A percentile compares a stretch with the other conserved stretches of the same genome.
These are phyloP conservation scores for Drosophila nigrodunni DNA, from an alignment of 1,140 invertebrate species.

Conservation along the genomic window DNA sequence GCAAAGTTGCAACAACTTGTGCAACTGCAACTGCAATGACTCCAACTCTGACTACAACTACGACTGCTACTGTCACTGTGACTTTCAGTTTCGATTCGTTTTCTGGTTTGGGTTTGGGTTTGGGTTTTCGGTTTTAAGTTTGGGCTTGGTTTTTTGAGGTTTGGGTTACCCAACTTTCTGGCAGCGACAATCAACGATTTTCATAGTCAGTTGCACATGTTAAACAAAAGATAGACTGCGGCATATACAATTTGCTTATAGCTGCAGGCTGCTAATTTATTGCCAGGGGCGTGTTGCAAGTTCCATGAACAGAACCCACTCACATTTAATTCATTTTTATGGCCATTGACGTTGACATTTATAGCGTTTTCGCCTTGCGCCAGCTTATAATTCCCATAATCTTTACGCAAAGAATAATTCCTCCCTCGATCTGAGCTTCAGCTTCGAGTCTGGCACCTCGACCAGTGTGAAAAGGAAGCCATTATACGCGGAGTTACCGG, in stretches of 20 bases:
- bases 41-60: slow-evolving; percentile 45
- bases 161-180: slow-evolving; percentile 56
- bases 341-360: slow-evolving; percentile 72
- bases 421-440: background rate
- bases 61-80: slow-evolving; percentile 51
- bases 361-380: slow-evolving; percentile 54
- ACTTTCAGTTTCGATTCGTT: slow-evolving; percentile 63
- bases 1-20: slow-evolving; percentile 65
- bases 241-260: slow-evolving; percentile 62
- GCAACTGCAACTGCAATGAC: slow-evolving; percentile 14
- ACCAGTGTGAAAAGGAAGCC: slow-evolving; percentile 18
- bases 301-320: slow-evolving; percentile 1
- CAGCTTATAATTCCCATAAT: slow-evolving; percentile 75
- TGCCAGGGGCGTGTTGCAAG: slow-evolving; percentile 2
- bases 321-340: slow-evolving; percentile 69
- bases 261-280: slow-evolving; percentile 62
- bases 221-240: slow-evolving; percentile 59
- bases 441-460: background rate
- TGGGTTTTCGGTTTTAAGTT: slow-evolving; percentile 31
- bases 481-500: slow-evolving; percentile 27
- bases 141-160: slow-evolving; percentile 14
- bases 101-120: slow-evolving; percentile 38
- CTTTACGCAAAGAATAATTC: slow-evolving; percentile 51
- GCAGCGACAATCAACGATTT: slow-evolving; percentile 79
- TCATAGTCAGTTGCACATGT: slow-evolving; percentile 81